These are phyloP conservation scores for Telmatherina bonti DNA, from an alignment of 2,797 vertebrate species.

Conservation along the genomic window DNA sequence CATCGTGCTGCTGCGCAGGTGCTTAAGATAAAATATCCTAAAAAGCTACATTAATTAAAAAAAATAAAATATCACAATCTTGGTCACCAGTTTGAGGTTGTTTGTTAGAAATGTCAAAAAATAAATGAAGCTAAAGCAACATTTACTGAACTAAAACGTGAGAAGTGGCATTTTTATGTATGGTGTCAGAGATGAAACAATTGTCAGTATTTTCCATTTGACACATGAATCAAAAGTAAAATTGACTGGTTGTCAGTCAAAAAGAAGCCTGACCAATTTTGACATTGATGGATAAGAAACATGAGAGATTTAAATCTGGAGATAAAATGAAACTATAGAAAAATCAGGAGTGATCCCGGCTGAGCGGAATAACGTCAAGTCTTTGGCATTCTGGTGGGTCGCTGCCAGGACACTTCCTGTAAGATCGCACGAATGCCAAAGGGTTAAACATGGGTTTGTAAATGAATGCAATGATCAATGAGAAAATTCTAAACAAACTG, in stretches of 20 bases:
- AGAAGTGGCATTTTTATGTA: conserved; percentile 21
- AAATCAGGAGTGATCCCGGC: conserved; percentile 4
- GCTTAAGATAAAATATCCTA: not conserved
- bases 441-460: not conserved
- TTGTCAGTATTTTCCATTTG: conserved; percentile 11
- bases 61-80: not conserved
- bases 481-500: not conserved
- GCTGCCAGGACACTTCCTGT: too few species aligned
- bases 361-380: not conserved
- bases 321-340: conserved; percentile 1
- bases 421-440: too few species aligned
- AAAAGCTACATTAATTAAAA: not conserved
- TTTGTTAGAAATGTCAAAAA: not conserved
- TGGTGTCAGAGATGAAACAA: conserved; percentile 6
- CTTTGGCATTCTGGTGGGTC: too few species aligned
- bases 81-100: not conserved
- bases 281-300: conserved; percentile 37
- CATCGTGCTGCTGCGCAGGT: not conserved
- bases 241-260: conserved; percentile 34
- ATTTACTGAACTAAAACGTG: conserved; percentile 23
- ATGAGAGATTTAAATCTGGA: conserved; percentile 14
- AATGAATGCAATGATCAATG: not conserved
- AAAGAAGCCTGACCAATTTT: conserved; percentile 16
- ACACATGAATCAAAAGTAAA: conserved; percentile 24
- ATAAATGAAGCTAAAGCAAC: conserved; percentile 6